phyloP scores from a whole-genome alignment of 2,113 vertebrate species.

The Anhinga rufa region DNA sequence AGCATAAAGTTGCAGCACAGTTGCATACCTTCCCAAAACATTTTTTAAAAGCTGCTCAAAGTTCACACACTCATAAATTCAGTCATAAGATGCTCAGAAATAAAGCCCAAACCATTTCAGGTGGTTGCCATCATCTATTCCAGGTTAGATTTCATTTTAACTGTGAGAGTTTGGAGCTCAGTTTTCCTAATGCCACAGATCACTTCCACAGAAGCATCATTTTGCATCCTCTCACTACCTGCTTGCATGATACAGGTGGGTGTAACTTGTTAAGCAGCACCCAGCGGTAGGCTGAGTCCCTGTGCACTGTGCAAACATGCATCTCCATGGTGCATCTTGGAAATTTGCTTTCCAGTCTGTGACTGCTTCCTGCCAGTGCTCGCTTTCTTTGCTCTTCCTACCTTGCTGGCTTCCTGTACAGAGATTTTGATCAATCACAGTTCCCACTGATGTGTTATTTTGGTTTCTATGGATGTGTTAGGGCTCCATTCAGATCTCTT shows the following conservation, averaged over 20 bases:
- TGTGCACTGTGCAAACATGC: background rate
- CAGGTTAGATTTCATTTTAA: background rate
- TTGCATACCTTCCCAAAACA: constrained; percentile 22
- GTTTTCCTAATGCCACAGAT: background rate
- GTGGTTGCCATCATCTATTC: background rate
- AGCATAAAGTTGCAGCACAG: constrained; percentile 10
- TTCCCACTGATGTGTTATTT: background rate
- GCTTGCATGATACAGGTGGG: background rate
- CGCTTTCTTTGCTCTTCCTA: background rate
- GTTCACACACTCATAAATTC: background rate
- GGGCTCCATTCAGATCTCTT: background rate
- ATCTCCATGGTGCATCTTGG: background rate
- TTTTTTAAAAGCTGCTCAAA: constrained; percentile 32
- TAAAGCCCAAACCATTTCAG: background rate
- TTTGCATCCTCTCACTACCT: background rate
- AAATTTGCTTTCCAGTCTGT: background rate
- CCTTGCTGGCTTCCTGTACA: background rate
- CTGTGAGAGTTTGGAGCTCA: background rate
- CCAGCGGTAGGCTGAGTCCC: background rate
- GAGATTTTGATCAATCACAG: background rate
- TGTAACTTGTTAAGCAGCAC: background rate
- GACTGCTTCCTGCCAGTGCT: background rate
- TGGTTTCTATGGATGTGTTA: background rate
- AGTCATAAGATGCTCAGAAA: background rate
- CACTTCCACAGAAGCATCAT: background rate